These are phyloP conservation scores for Lepilemur ruficaudatus DNA, from an alignment of 2,797 vertebrate genomes.

Conservation along the genomic window DNA sequence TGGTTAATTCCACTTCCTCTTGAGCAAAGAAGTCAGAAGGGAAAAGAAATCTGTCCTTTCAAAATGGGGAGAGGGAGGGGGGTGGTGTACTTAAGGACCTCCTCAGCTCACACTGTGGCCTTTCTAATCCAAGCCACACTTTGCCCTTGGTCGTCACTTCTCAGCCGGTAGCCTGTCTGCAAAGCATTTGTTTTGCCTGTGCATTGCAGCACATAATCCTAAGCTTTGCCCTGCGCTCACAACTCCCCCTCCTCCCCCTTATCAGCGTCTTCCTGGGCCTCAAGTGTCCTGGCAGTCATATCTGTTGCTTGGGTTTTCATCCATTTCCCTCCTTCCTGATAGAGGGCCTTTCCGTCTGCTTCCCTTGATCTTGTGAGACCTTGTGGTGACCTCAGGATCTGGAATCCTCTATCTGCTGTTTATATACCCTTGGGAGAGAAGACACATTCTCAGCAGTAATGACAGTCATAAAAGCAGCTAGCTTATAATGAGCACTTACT, in stretches of 20 bases:
- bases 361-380: slow-evolving; percentile 67
- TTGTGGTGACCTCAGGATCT: slow-evolving; percentile 60
- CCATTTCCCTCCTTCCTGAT: slow-evolving; percentile 63
- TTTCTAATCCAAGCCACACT: slow-evolving; percentile 62
- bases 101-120: slow-evolving; percentile 12
- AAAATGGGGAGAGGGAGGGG: neutral
- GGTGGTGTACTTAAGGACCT: neutral
- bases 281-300: slow-evolving; percentile 1
- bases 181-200: slow-evolving; percentile 65
- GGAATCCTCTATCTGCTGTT: slow-evolving; percentile 60
- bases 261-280: slow-evolving; percentile 47
- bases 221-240: neutral
- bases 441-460: slow-evolving; percentile 47
- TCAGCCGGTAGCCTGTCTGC: slow-evolving; percentile 28
- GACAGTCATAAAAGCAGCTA: slow-evolving; percentile 51
- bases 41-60: slow-evolving; percentile 65
- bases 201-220: slow-evolving; percentile 52
- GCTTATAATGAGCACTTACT: slow-evolving; percentile 58
- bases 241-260: slow-evolving; percentile 61
- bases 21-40: slow-evolving; percentile 52
- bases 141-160: slow-evolving; percentile 45
- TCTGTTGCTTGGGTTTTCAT: slow-evolving; percentile 75
- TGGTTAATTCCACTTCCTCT: slow-evolving; percentile 72
- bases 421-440: slow-evolving; percentile 46
- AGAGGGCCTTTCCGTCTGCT: slow-evolving; percentile 39